phyloP scores from a whole-genome alignment of 2,113 vertebrate genomes.

The Rhea pennata region DNA sequence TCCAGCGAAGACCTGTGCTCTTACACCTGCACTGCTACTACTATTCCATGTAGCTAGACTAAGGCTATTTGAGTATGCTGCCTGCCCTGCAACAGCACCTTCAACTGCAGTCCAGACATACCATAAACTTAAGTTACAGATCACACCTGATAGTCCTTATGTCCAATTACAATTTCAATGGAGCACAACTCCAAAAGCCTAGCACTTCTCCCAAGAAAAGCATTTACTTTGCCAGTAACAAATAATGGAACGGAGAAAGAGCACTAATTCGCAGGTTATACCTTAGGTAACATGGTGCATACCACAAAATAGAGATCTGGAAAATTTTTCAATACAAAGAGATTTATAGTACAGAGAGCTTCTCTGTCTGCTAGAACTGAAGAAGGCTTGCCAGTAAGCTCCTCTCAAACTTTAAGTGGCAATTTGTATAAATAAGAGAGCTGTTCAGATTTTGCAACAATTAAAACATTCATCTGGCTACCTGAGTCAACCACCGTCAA shows the following conservation, averaged over 20 bases:
- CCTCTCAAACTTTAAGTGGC: not conserved
- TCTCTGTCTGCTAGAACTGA: not conserved
- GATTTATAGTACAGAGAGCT: not conserved
- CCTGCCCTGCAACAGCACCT: not conserved
- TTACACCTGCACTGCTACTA: not conserved
- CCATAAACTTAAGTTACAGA: accelerated
- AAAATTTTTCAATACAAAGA: not conserved
- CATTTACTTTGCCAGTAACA: not conserved
- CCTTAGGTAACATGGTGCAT: not conserved
- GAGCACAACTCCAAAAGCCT: not conserved
- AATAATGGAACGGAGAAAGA: not conserved
- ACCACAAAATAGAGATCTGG: not conserved
- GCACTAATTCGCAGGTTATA: not conserved
- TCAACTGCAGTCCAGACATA: not conserved
- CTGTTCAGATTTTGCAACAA: not conserved
- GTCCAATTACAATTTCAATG: not conserved
- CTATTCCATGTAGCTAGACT: not conserved
- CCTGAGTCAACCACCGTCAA: not conserved
- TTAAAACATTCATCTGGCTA: not conserved
- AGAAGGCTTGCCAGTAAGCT: not conserved
- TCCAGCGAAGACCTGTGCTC: not conserved
- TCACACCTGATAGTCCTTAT: not conserved
- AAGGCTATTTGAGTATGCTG: accelerated
- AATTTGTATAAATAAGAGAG: not conserved
- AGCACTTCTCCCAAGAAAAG: not conserved